Base-by-base conservation (phyloP, 1,140 invertebrate genomes). In the Pseudomyrmex pallidus region DNA sequence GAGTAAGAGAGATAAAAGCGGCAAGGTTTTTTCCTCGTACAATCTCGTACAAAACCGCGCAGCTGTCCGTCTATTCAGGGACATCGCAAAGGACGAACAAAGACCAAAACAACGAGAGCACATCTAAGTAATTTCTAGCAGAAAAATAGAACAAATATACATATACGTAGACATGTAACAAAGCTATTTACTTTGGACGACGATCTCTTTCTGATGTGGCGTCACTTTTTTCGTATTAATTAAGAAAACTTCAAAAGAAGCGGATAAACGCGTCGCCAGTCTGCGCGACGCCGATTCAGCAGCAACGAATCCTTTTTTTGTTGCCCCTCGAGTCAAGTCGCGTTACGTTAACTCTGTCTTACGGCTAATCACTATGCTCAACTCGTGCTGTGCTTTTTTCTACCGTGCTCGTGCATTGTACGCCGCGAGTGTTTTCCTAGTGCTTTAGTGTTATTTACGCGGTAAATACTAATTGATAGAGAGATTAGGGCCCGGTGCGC, bases 321-420 rank as follows among this genome's bases (percentile, higher is more conserved):
- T 13, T 9, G 15, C 13, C 9, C 7, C 15, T 62, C 20, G 15
- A 68, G 57, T 68, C 73, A 72, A 63, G 50, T 73, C 87, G 35
- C 76, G 54, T 72, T 76, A 82, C 44, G 66, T 83, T 87, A 83
- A 35, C 64, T 66, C 61, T 52, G 56, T 84, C 61, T 88, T 61
- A 74, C 44, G 70, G 86, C 86, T 73, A 44, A 90, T 90, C 87
- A 86, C 87, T 87, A 90, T 91, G 90, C 90, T 91, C 90, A 91
- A 91, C 86, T 87, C 86, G 90, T 91, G 90, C 90, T 91, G 90
- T 92, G 91, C 87, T 90, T 90, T 91, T 91, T 91, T 91, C 90
- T 89, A 87, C 85, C 83, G 78, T 90, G 84, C 83, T 90, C 87
- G 72, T 86, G 77, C 85, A 77, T 66, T 77, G 83, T 85, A 85